A percentile compares a stretch with the other conserved stretches of the same genome.
Conservation (phyloP, 2,888 invertebrate species). For the Lacanobia wlatinum region DNA sequence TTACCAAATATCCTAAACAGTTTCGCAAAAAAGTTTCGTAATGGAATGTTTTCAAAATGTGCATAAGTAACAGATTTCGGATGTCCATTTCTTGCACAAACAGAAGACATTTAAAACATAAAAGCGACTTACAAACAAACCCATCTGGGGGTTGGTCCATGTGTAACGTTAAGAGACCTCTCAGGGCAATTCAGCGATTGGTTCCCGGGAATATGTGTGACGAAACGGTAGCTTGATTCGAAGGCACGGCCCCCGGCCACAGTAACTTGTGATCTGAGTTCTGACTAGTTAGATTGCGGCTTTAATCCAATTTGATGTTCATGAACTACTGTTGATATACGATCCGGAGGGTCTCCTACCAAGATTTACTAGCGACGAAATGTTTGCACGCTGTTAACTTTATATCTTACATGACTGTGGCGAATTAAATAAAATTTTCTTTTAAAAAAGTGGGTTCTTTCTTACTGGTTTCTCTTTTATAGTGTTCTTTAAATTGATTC, state of each 20-base stretch:
- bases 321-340: constrained; percentile 75
- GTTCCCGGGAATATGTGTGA: constrained; percentile 50
- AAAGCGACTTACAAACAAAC: not conserved
- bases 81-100: not conserved
- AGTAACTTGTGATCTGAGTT: constrained; percentile 75
- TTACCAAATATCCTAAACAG: not conserved
- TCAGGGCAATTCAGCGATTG: constrained; percentile 37
- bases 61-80: not conserved
- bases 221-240: constrained; percentile 55
- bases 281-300: constrained; percentile 76
- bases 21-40: not conserved
- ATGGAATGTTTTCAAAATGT: constrained; percentile 1
- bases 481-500: constrained; percentile 4
- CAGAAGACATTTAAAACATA: constrained; percentile 8
- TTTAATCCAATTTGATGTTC: constrained; percentile 78
- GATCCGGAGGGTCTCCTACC: constrained; percentile 61
- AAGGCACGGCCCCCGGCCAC: constrained; percentile 62
- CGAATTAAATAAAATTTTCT: constrained; percentile 27
- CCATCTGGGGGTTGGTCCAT: constrained; percentile 4
- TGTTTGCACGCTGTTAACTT: constrained; percentile 51
- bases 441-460: constrained; percentile 1
- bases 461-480: constrained; percentile 5
- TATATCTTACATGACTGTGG: constrained; percentile 26
- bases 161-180: constrained; percentile 20
- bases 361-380: constrained; percentile 65